Evolutionary conservation across 2,888 invertebrate species (phyloP).

Genomic region (Drosophila subsilvestris): DNA sequence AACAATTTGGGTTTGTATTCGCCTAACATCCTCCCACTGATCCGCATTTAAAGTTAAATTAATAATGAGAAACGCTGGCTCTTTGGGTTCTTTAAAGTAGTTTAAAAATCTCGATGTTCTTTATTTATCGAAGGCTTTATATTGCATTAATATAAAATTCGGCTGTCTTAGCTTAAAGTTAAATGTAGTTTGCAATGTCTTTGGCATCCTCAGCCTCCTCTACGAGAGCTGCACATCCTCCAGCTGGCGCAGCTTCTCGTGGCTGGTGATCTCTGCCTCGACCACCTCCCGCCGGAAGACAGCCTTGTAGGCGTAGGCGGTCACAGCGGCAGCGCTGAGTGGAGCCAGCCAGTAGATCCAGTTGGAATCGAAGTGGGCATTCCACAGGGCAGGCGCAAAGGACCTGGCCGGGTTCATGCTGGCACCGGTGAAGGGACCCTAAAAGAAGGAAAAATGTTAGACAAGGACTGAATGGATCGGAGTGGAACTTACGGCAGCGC

Average conservation of each 20-base stretch:
- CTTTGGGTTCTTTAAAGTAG: background rate
- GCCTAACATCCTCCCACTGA: background rate
- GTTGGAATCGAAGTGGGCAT: conserved; percentile 87
- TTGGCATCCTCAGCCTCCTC: conserved; percentile 31
- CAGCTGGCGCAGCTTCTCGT: conserved; percentile 76
- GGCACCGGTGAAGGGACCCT: conserved; percentile 90
- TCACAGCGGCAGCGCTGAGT: conserved; percentile 82
- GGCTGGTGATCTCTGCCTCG: conserved; percentile 65
- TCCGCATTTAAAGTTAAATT: background rate
- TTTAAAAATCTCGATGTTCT: conserved; percentile 38
- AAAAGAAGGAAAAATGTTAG: conserved; percentile 62
- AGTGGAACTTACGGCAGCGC: conserved; percentile 86
- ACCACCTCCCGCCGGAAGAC: conserved; percentile 83
- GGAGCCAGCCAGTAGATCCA: conserved; percentile 91
- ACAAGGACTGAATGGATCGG: background rate
- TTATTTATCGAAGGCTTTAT: conserved; percentile 55
- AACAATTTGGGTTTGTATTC: no score
- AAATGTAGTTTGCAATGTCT: conserved; percentile 55
- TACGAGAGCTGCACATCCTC: conserved; percentile 83
- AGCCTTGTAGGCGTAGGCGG: conserved; percentile 84
- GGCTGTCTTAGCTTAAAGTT: conserved; percentile 55
- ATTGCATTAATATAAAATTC: conserved; percentile 60
- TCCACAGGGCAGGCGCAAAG: conserved; percentile 90
- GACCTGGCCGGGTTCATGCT: conserved; percentile 90
- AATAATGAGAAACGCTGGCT: no score